A percentile compares a stretch with the other conserved stretches of the same genome.
Conservation (phyloP, 2,113 vertebrate species). For the Leptosomus discolor region DNA sequence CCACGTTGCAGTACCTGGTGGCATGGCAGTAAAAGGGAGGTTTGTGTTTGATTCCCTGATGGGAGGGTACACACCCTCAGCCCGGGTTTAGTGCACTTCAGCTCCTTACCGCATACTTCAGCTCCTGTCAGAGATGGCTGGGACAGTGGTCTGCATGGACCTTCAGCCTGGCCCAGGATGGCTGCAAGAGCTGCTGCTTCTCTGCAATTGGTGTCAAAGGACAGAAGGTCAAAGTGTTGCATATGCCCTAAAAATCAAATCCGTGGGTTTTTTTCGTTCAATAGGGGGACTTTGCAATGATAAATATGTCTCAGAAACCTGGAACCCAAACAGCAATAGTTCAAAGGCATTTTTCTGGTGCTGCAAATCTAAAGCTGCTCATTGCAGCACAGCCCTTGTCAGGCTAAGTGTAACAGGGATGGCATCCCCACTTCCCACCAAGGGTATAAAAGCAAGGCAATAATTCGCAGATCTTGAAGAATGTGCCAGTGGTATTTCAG, state of each 20-base stretch:
- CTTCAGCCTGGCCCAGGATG: background rate
- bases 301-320: background rate
- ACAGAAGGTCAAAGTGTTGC: background rate
- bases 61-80: background rate
- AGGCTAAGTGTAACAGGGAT: background rate
- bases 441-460: background rate
- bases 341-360: slow-evolving; percentile 21
- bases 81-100: background rate
- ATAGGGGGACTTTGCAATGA: background rate
- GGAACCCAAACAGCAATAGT: background rate
- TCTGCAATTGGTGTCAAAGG: background rate
- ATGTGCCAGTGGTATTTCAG: slow-evolving; percentile 32
- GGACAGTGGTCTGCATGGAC: background rate
- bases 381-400: background rate
- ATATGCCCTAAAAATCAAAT: background rate
- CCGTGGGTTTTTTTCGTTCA: background rate
- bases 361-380: background rate
- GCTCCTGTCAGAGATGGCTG: fast-evolving
- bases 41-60: background rate
- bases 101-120: background rate
- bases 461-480: slow-evolving; percentile 15
- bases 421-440: fast-evolving
- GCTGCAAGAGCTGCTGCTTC: background rate
- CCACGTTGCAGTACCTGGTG: fast-evolving
- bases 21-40: background rate